These are phyloP conservation scores for Glaucomys volans DNA, from an alignment of 2,113 vertebrate genomes.

Conservation along the genomic window DNA sequence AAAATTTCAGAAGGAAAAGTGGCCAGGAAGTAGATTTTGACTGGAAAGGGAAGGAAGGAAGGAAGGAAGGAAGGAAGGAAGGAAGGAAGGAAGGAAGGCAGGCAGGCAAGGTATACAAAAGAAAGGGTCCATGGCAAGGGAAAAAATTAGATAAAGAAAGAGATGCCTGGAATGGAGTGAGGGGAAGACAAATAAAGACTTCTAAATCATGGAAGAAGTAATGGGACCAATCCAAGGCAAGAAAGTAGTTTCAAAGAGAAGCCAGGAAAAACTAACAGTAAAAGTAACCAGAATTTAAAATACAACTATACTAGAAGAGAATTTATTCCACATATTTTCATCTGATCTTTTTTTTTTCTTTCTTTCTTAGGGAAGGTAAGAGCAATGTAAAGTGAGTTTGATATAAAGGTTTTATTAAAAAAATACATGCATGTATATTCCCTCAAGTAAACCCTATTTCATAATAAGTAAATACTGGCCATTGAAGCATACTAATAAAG, in stretches of 20 bases:
- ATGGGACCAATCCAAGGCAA: not conserved
- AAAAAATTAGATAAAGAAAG: not conserved
- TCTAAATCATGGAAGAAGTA: not conserved
- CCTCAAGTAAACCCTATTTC: not conserved
- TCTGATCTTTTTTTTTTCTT: not conserved
- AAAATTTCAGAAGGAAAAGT: not conserved
- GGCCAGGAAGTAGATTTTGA: not conserved
- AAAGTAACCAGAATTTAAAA: conserved; percentile 21
- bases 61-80: too few relatives aligned
- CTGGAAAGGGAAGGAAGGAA: not conserved
- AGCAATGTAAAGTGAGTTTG: conserved; percentile 26
- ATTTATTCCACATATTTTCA: not conserved
- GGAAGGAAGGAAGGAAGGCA: not conserved
- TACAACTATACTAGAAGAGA: not conserved
- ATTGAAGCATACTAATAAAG: conserved; percentile 15
- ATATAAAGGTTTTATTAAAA: conserved; percentile 17
- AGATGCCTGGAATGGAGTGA: not conserved
- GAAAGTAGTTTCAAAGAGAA: not conserved
- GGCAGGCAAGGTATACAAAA: not conserved
- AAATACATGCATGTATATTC: not conserved
- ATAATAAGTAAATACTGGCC: not conserved
- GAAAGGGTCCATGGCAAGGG: not conserved
- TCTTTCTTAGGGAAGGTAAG: not conserved
- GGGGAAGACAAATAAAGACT: not conserved
- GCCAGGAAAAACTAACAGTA: not conserved